Conservation (phyloP, 2,113 vertebrate genomes). For the Protobothrops mucrosquamatus region DNA sequence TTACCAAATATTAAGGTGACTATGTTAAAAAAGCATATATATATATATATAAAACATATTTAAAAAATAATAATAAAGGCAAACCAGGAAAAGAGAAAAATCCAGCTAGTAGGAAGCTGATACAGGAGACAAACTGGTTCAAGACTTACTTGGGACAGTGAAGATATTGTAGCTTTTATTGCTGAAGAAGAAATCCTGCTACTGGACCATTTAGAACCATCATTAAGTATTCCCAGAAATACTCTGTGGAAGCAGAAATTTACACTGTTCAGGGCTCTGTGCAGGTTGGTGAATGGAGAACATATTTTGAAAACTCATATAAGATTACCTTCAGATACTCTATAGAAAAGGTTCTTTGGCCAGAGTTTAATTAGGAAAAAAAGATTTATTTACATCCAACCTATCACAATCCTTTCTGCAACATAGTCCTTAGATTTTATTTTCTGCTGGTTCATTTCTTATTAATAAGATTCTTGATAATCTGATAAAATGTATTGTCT, state of each 20-base stretch:
- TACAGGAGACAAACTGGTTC: background rate
- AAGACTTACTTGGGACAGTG: background rate
- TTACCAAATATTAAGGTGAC: too few species aligned
- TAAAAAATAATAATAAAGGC: too few species aligned
- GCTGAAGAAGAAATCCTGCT: background rate
- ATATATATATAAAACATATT: too few species aligned
- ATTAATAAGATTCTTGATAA: background rate
- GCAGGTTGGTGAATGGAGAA: background rate
- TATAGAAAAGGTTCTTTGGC: background rate
- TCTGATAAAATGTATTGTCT: constrained; percentile 10
- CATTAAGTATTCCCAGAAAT: constrained; percentile 12
- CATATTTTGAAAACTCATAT: background rate
- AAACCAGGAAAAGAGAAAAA: background rate
- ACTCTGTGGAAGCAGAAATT: accelerated
- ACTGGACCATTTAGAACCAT: background rate
- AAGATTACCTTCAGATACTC: background rate
- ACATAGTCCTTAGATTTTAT: background rate
- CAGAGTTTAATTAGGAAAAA: background rate
- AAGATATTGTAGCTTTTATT: background rate
- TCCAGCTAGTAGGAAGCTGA: background rate
- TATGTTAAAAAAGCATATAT: too few species aligned
- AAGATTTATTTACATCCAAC: background rate
- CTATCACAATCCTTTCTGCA: background rate
- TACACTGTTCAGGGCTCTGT: background rate
- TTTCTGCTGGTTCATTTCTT: background rate